These are phyloP conservation scores for Sturmia bella DNA, from an alignment of 2,888 invertebrate species.

Conservation along the genomic window DNA sequence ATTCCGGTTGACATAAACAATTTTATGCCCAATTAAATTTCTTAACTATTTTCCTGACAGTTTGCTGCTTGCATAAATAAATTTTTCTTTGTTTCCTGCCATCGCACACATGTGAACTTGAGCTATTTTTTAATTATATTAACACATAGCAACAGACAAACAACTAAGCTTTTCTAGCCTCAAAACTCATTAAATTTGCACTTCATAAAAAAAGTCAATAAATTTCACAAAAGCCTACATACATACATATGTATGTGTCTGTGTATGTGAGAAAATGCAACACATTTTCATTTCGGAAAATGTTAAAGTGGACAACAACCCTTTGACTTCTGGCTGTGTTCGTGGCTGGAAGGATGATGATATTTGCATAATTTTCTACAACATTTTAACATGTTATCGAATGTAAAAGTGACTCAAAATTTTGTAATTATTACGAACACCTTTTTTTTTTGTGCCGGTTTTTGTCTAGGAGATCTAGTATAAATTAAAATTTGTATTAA, in stretches of 20 bases:
- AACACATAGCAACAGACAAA: slow-evolving; percentile 63
- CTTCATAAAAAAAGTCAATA: slow-evolving; percentile 52
- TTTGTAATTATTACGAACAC: slow-evolving; percentile 60
- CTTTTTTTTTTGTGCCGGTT: slow-evolving; percentile 52
- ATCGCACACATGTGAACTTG: slow-evolving; percentile 16
- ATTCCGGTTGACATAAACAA: slow-evolving; percentile 56
- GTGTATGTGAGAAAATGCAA: slow-evolving; percentile 12
- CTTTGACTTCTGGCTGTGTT: slow-evolving; percentile 4
- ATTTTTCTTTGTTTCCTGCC: not conserved
- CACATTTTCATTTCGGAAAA: not conserved
- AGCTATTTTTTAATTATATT: slow-evolving; percentile 62
- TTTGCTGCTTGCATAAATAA: slow-evolving; percentile 11
- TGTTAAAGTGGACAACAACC: slow-evolving; percentile 36
- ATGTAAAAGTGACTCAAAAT: slow-evolving; percentile 49
- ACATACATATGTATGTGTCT: too few relatives aligned
- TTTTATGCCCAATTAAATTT: slow-evolving; percentile 68
- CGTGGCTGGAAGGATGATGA: not conserved
- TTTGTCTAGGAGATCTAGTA: slow-evolving; percentile 68
- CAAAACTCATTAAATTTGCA: slow-evolving; percentile 57
- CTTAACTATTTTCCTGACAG: slow-evolving; percentile 43
- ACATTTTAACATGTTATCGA: slow-evolving; percentile 57
- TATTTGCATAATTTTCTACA: slow-evolving; percentile 59
- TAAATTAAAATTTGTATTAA: slow-evolving; percentile 44
- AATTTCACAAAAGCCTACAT: slow-evolving; percentile 23
- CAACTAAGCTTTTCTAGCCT: slow-evolving; percentile 55